These are phyloP conservation scores for Channa striata DNA, from an alignment of 2,797 vertebrate species.

Conservation along the genomic window DNA sequence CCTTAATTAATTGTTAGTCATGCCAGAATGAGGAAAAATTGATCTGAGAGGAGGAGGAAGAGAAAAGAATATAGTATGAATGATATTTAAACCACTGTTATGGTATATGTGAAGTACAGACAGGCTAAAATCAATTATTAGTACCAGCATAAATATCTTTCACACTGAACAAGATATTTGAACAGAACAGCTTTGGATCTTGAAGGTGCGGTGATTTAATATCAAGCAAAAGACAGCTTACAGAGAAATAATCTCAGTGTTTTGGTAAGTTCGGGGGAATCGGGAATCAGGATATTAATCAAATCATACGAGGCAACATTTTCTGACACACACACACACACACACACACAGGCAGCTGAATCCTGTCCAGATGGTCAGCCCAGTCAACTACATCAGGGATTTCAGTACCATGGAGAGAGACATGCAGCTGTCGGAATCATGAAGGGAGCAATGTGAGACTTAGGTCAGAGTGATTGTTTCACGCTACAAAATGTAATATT, in stretches of 20 bases:
- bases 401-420: slow-evolving; percentile 80
- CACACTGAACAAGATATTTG: background rate
- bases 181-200: background rate
- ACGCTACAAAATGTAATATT: slow-evolving; percentile 4
- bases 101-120: slow-evolving; percentile 2
- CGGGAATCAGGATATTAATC: slow-evolving; percentile 39
- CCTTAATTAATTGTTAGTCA: slow-evolving; percentile 19
- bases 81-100: background rate
- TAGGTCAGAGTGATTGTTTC: background rate
- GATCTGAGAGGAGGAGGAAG: too few species aligned
- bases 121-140: background rate
- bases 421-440: slow-evolving; percentile 39
- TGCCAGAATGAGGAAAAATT: too few species aligned
- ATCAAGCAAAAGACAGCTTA: slow-evolving; percentile 18
- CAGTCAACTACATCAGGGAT: slow-evolving; percentile 39
- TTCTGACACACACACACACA: slow-evolving; percentile 18
- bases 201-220: slow-evolving; percentile 4
- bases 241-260: slow-evolving; percentile 34
- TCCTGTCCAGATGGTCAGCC: slow-evolving; percentile 55
- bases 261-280: slow-evolving; percentile 29
- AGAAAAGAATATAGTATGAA: background rate
- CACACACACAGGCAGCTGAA: slow-evolving; percentile 14
- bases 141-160: background rate
- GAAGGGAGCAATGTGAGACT: background rate
- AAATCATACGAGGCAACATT: slow-evolving; percentile 26